Base-by-base conservation (phyloP, 2,888 invertebrate species). In the Cosmopolites sordidus region DNA sequence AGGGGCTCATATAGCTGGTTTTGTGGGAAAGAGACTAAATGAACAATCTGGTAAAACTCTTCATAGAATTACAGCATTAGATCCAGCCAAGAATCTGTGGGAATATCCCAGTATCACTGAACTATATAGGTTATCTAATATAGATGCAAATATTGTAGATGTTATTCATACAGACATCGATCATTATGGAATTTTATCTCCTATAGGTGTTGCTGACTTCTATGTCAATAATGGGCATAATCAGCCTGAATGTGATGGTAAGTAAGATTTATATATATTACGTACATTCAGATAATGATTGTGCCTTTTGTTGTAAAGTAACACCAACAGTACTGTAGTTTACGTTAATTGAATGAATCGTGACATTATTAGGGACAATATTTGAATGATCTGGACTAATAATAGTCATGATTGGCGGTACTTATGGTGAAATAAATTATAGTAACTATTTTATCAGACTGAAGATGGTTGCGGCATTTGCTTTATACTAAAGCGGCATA, bases 211-310 rank as follows among this genome's bases (percentile, higher is more conserved):
- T 22, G 29, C 41, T 37, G 51, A 50, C 43, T 50, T 51, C 22
- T 55, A 51, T 15, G 14, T 55, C 9, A 51, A 49, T 9, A 46
- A 46, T 42, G 51, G 55, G 4, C 46, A 45, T 2, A 18, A 43
- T 12, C 55, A 55, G 27, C 47, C 51, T 37, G 22, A 22, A 16
- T 50, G 55, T 39, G 15, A 33, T 11, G 40, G 33, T 12, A 33
- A 27, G n/a, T n/a, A n/a, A n/a, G n/a, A n/a, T n/a, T n/a, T n/a
- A n/a, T n/a, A n/a, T n/a, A n/a, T n/a, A n/a, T n/a, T n/a, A n/a
- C n/a, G n/a, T n/a, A n/a, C n/a, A n/a, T n/a, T n/a, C n/a, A n/a
- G n/a, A n/a, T n/a, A n/a, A n/a, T n/a, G n/a, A n/a, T n/a, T n/a
- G n/a, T n/a, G n/a, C n/a, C n/a, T n/a, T n/a, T n/a, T n/a, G n/a